Base-by-base conservation (phyloP, 1,140 invertebrate species). In the Eupristina koningsbergeri region DNA sequence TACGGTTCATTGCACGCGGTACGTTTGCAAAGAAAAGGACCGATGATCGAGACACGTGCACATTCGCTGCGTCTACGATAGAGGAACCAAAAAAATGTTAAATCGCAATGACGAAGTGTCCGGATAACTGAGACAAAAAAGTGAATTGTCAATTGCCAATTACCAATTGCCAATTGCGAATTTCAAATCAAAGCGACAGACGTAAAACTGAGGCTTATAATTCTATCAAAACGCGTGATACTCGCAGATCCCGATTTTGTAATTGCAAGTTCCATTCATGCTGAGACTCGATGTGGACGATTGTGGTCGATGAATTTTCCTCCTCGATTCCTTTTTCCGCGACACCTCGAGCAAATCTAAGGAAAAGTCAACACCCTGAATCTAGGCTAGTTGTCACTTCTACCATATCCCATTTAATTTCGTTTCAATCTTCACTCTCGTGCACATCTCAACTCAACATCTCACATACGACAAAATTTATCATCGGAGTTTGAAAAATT, bases 101-200 rank as follows among this genome's bases (percentile, higher is more conserved):
- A 75, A 63, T 53, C 15, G 39, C 36, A 75, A 75, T 81, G 75
- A 75, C 71, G 41, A n/a, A 34, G 26, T n/a, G 31, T 26, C 61
- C 67, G 8, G n/a, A n/a, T n/a, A 81, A 8, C 3, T 29, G 31
- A 80, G 29, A 13, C 26, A 29, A 50, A 69, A 80, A 80, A 69
- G 29, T 3, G 76, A 78, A 64, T 78, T 78, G 61, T 39, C n/a
- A n/a, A n/a, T n/a, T n/a, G n/a, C n/a, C n/a, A n/a, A n/a, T n/a
- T n/a, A n/a, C n/a, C n/a, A n/a, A n/a, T n/a, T n/a, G n/a, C n/a
- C n/a, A n/a, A n/a, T n/a, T n/a, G n/a, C n/a, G n/a, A n/a, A n/a
- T n/a, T n/a, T n/a, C n/a, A n/a, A n/a, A 78, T 64, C 53, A 78
- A 78, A 69, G 63, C 41, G 63, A 63, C 45, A 15, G 41, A 61